Percentiles rank a stretch among this genome's conserved stretches.
phyloP scores from a whole-genome alignment of 2,797 vertebrate genomes.

The Danio albolineatus region DNA sequence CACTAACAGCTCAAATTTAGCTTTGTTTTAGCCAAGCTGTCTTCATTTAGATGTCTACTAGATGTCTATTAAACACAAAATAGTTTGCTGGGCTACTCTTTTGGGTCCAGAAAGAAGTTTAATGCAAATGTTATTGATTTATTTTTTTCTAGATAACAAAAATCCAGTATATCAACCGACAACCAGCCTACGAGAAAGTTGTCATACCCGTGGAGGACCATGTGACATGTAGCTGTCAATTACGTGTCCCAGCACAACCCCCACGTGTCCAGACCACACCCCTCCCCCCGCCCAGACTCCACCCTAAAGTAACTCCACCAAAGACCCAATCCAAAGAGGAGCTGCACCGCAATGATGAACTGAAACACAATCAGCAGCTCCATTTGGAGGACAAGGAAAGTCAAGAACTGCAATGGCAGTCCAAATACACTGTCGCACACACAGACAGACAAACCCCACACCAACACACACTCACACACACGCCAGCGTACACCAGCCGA shows the following conservation, averaged over 20 bases:
- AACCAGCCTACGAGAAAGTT: slow-evolving; percentile 80
- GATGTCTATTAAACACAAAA: too few relatives aligned
- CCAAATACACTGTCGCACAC: slow-evolving; percentile 70
- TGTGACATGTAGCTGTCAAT: slow-evolving; percentile 85
- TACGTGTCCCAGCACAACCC: slow-evolving; percentile 48
- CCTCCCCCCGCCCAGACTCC: slow-evolving; percentile 55
- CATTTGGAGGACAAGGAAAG: slow-evolving; percentile 68
- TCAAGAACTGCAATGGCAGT: slow-evolving; percentile 69
- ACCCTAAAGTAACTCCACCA: slow-evolving; percentile 56
- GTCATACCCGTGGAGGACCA: slow-evolving; percentile 92
- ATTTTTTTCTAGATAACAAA: slow-evolving; percentile 84
- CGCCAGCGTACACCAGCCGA: slow-evolving; percentile 59
- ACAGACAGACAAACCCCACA: slow-evolving; percentile 51
- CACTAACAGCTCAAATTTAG: too few relatives aligned
- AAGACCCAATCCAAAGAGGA: slow-evolving; percentile 76
- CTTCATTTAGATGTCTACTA: too few relatives aligned
- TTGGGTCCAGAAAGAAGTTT: not conserved
- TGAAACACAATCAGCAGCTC: slow-evolving; percentile 77
- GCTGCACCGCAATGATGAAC: slow-evolving; percentile 77
- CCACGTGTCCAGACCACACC: slow-evolving; percentile 58
- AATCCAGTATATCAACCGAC: slow-evolving; percentile 83
- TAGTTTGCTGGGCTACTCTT: too few relatives aligned
- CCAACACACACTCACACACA: slow-evolving; percentile 55
- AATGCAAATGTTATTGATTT: not conserved
- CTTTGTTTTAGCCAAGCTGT: too few relatives aligned